Evolutionary conservation across 1,140 invertebrate genomes (phyloP).

Genomic region (Drosophila pruinosa): DNA sequence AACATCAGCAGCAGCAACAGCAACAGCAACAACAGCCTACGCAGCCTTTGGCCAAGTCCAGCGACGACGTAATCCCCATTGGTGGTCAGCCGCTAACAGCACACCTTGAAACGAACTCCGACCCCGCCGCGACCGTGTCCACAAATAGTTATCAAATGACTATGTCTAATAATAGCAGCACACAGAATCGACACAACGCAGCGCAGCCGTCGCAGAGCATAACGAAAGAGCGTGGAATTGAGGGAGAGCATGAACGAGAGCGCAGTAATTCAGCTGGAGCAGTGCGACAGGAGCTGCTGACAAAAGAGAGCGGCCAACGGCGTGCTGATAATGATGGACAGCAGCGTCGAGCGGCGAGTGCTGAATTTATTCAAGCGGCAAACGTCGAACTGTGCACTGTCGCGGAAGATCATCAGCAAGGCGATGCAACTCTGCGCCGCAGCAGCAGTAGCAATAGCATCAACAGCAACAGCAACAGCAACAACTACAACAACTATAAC

Average conservation of each 20-base stretch:
- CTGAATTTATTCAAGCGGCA: constrained; percentile 72
- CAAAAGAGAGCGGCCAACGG: constrained; percentile 19
- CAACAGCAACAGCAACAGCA: constrained; percentile 32
- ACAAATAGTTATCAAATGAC: constrained; percentile 82
- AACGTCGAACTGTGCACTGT: constrained; percentile 64
- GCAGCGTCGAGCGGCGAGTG: constrained; percentile 9
- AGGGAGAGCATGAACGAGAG: neutral
- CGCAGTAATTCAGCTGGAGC: constrained; percentile 70
- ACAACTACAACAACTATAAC: constrained; percentile 17
- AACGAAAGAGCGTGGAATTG: constrained; percentile 23
- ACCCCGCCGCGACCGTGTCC: constrained; percentile 73
- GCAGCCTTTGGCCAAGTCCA: constrained; percentile 25
- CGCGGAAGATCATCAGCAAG: constrained; percentile 45
- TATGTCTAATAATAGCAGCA: constrained; percentile 81
- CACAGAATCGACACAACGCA: constrained; percentile 45
- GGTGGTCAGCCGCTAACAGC: constrained; percentile 20
- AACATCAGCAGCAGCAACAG: constrained; percentile 20
- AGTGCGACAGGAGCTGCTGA: constrained; percentile 3
- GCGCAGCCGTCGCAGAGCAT: constrained; percentile 25
- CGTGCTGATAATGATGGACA: constrained; percentile 10
- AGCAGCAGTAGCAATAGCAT: constrained; percentile 36
- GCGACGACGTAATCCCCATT: constrained; percentile 59
- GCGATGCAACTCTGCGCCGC: constrained; percentile 56
- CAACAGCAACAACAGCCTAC: constrained; percentile 31
- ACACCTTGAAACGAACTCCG: constrained; percentile 82